A percentile compares a stretch with the other conserved stretches of the same genome.
Conservation (phyloP, 2,797 vertebrate genomes). For the Tangara arthus region DNA sequence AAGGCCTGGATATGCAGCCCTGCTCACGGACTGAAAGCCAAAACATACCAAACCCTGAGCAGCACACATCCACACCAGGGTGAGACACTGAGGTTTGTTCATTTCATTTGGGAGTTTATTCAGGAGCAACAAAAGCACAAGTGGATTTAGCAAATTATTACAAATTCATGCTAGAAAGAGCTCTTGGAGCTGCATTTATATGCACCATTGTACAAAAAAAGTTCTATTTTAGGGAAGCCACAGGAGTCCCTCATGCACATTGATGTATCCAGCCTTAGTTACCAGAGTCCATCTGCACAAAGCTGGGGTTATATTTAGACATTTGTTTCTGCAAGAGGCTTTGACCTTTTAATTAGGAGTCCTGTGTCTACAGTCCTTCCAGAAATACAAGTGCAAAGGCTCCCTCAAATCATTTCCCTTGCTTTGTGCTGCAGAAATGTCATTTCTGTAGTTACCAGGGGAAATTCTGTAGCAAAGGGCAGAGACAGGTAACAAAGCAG, state of each 20-base stretch:
- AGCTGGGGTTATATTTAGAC: neutral
- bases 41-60: neutral
- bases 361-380: neutral
- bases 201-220: neutral
- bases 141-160: neutral
- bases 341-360: conserved; percentile 14
- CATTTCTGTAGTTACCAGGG: neutral
- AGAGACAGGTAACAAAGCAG: neutral
- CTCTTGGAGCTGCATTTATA: neutral
- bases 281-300: neutral
- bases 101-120: neutral
- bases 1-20: neutral
- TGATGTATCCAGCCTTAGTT: neutral
- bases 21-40: neutral
- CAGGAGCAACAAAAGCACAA: neutral
- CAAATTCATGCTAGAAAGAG: neutral
- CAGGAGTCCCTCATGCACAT: neutral
- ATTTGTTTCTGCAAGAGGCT: neutral
- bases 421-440: neutral
- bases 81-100: neutral
- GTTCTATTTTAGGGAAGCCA: neutral
- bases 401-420: neutral
- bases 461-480: neutral
- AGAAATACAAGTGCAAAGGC: neutral
- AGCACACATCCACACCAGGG: neutral